These are phyloP conservation scores for Rostratula benghalensis DNA, from an alignment of 2,113 vertebrate genomes.

Conservation along the genomic window DNA sequence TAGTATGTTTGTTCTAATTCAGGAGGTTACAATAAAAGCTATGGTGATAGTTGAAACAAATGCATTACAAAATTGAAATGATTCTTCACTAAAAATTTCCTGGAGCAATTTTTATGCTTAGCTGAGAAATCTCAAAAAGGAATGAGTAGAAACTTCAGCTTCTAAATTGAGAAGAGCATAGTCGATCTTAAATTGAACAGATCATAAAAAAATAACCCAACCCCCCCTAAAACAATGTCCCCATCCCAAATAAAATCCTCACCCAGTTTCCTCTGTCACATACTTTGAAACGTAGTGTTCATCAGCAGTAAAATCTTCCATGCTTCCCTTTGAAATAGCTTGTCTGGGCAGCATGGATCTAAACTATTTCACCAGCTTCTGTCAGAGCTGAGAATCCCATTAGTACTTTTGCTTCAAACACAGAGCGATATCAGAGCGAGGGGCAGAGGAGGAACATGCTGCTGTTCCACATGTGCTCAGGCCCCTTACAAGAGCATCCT, in stretches of 20 bases:
- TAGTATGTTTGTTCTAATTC: neutral
- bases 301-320: neutral
- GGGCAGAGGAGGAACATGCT: neutral
- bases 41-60: neutral
- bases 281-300: neutral
- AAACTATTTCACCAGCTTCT: neutral
- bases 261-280: neutral
- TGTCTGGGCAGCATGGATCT: neutral
- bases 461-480: neutral
- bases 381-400: constrained; percentile 4
- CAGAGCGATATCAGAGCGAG: neutral
- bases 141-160: neutral
- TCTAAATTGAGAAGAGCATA: neutral
- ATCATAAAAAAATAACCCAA: neutral
- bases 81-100: neutral
- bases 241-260: neutral
- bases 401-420: constrained; percentile 38
- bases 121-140: neutral
- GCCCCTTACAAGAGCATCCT: constrained; percentile 29
- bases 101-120: neutral
- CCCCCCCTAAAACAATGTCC: accelerated
- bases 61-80: neutral
- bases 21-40: neutral
- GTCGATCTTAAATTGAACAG: neutral
- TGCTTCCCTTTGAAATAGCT: neutral